Conservation (phyloP, 2,113 vertebrate species). For the Taxidea taxus region DNA sequence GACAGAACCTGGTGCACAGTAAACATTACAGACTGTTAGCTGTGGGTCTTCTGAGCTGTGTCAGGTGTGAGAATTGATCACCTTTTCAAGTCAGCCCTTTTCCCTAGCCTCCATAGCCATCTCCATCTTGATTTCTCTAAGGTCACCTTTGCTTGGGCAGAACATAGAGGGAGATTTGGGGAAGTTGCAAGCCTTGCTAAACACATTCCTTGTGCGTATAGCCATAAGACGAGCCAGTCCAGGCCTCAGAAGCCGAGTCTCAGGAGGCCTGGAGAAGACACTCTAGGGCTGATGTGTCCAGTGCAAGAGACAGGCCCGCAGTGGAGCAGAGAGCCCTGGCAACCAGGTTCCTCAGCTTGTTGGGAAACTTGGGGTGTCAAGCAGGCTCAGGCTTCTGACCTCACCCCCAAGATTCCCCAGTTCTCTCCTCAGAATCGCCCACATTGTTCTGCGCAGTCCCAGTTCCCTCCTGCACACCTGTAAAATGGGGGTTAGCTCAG, state of each 20-base stretch:
- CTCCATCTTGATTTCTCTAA: neutral
- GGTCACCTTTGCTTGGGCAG: neutral
- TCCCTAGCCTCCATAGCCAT: neutral
- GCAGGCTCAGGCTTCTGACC: neutral
- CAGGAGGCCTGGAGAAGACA: neutral
- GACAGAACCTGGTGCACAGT: neutral
- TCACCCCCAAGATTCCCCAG: neutral
- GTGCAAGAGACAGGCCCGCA: neutral
- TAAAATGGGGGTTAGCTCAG: neutral
- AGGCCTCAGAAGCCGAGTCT: neutral
- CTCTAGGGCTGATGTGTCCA: fast-evolving
- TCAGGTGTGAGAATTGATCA: neutral
- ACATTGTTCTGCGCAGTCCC: neutral
- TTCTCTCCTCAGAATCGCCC: neutral
- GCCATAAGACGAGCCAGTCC: neutral
- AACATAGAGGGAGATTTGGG: neutral
- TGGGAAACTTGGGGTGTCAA: neutral
- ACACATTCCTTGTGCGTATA: neutral
- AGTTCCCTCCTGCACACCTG: neutral
- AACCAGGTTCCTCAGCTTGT: neutral
- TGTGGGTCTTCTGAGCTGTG: too few species aligned
- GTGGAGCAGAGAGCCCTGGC: neutral
- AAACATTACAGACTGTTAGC: fast-evolving
- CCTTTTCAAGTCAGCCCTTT: neutral
- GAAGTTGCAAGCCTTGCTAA: neutral